phyloP scores from a whole-genome alignment of 2,797 vertebrate genomes.

The Sarcoramphus papa region DNA sequence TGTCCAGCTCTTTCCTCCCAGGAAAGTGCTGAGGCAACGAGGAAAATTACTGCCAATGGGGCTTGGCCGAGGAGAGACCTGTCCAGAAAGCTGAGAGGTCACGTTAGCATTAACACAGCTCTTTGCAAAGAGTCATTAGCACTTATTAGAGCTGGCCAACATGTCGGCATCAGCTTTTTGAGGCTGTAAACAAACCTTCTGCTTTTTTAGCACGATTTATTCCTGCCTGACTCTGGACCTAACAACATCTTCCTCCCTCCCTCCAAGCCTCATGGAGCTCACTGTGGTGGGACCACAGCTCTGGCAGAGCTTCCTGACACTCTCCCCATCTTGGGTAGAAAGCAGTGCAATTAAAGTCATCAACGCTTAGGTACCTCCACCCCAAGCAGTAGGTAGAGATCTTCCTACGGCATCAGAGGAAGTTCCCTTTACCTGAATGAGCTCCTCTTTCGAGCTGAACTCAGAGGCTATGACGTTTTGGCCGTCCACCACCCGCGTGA shows the following conservation, averaged over 20 bases:
- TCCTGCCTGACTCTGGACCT: background rate
- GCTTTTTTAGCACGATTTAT: background rate
- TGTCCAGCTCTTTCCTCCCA: background rate
- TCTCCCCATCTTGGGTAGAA: background rate
- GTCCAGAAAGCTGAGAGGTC: background rate
- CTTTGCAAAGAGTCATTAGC: background rate
- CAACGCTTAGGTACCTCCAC: accelerated
- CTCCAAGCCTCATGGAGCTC: background rate
- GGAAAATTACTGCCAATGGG: background rate
- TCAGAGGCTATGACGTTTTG: constrained; percentile 79
- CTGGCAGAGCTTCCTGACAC: background rate
- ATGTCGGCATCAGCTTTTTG: background rate
- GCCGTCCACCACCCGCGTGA: constrained; percentile 80
- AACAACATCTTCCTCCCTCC: background rate
- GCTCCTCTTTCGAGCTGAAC: constrained; percentile 84
- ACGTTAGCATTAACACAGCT: background rate
- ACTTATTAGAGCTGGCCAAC: background rate
- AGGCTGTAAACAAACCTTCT: background rate
- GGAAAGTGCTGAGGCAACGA: background rate
- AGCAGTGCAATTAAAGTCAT: background rate
- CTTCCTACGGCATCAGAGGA: background rate
- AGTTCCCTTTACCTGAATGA: constrained; percentile 75
- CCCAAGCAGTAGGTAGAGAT: background rate
- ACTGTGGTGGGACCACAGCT: accelerated
- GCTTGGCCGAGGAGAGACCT: background rate